Conservation (phyloP, 2,797 vertebrate genomes). For the Aulostomus chinensis region DNA sequence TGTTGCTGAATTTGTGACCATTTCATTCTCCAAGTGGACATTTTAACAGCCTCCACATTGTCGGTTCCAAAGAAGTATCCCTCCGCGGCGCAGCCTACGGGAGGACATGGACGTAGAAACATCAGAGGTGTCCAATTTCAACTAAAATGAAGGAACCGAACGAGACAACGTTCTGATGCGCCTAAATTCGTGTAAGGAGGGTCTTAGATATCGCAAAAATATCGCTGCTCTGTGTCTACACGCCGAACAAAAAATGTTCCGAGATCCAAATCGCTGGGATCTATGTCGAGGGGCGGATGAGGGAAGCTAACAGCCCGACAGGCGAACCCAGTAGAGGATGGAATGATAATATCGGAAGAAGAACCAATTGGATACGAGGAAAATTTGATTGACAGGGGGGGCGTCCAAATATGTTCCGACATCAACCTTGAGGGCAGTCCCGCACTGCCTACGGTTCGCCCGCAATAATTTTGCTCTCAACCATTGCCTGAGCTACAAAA, state of each 20-base stretch:
- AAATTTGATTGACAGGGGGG: slow-evolving; percentile 63
- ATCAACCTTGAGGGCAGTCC: slow-evolving; percentile 13
- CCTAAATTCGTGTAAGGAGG: background rate
- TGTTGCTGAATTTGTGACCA: slow-evolving; percentile 70
- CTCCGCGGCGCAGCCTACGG: slow-evolving; percentile 78
- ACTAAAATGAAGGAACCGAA: slow-evolving; percentile 24
- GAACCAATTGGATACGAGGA: slow-evolving; percentile 73
- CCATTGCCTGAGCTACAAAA: slow-evolving; percentile 5
- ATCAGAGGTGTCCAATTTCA: slow-evolving; percentile 80
- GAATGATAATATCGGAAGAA: slow-evolving; percentile 77
- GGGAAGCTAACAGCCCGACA: slow-evolving; percentile 58
- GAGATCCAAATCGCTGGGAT: slow-evolving; percentile 55
- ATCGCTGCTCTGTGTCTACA: background rate
- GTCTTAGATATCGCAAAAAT: background rate
- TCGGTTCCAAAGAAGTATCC: slow-evolving; percentile 76
- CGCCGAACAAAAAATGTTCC: background rate
- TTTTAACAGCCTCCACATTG: slow-evolving; percentile 87
- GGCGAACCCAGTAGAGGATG: slow-evolving; percentile 71
- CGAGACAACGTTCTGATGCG: background rate
- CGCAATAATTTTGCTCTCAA: slow-evolving; percentile 46
- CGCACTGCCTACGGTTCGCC: slow-evolving; percentile 41
- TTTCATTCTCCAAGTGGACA: slow-evolving; percentile 86
- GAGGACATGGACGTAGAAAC: slow-evolving; percentile 73
- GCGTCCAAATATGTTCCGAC: slow-evolving; percentile 48
- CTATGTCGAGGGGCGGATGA: slow-evolving; percentile 85